Percentiles rank a stretch among this genome's conserved stretches.
phyloP scores from a whole-genome alignment of 2,113 vertebrate species.

The Herpetotheres cachinnans region DNA sequence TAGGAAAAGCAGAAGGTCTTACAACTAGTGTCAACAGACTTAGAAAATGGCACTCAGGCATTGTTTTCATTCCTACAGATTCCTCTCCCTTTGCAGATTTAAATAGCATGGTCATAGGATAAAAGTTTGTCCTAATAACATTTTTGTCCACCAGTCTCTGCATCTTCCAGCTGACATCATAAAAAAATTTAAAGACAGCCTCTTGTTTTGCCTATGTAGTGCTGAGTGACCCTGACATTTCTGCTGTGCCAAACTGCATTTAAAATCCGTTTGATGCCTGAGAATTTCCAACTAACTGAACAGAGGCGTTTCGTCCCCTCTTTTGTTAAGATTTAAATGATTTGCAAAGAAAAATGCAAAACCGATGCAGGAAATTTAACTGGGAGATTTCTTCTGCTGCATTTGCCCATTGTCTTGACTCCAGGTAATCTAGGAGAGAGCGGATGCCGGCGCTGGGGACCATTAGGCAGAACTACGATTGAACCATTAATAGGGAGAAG shows the following conservation, averaged over 20 bases:
- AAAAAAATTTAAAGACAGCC: neutral
- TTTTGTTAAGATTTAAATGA: neutral
- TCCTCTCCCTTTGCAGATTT: neutral
- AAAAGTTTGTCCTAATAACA: neutral
- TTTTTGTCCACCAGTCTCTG: neutral
- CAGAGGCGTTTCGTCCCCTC: accelerated
- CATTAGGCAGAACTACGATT: neutral
- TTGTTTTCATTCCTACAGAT: neutral
- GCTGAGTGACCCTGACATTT: neutral
- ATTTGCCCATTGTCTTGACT: neutral
- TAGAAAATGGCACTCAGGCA: neutral
- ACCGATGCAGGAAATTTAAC: neutral
- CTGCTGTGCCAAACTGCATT: neutral
- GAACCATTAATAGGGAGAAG: constrained; percentile 25
- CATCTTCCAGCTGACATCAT: neutral
- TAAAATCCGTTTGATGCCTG: neutral
- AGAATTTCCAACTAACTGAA: neutral
- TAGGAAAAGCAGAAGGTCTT: neutral
- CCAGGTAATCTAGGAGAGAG: constrained; percentile 12
- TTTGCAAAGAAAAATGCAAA: neutral
- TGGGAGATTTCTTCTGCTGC: neutral
- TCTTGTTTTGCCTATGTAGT: neutral
- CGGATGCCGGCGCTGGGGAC: neutral
- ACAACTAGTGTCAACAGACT: neutral
- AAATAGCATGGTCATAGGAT: neutral